phyloP scores from a whole-genome alignment of 2,888 invertebrate genomes.

The Hydrotaea diabolus region DNA sequence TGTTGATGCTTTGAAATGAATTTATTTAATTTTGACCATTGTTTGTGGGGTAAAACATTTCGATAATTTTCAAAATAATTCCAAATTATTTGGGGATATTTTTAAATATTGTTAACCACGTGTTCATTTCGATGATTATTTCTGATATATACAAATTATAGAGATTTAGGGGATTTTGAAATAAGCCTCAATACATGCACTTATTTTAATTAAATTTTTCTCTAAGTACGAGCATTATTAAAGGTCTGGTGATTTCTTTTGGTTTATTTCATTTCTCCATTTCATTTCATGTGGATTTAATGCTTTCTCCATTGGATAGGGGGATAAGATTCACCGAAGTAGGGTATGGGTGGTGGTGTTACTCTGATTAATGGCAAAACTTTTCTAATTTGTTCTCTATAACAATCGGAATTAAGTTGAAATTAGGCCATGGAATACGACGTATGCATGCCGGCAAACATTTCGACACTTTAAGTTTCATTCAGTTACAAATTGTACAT shows the following conservation, averaged over 20 bases:
- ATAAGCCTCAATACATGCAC: neutral
- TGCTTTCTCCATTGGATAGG: no score
- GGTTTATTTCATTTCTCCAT: constrained; percentile 19
- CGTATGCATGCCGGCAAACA: no score
- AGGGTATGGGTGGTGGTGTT: constrained; percentile 5
- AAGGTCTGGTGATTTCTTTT: constrained; percentile 18
- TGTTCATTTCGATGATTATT: constrained; percentile 16
- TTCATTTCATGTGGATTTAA: constrained; percentile 14
- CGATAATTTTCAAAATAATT: neutral
- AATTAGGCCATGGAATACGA: neutral
- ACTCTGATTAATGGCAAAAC: constrained; percentile 65
- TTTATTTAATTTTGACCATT: neutral
- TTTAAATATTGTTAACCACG: neutral
- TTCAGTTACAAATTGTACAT: constrained; percentile 31
- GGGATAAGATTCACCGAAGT: neutral
- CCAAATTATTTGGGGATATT: neutral
- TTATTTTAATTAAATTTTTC: constrained; percentile 31
- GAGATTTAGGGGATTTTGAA: neutral
- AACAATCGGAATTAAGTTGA: constrained; percentile 54
- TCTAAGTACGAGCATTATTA: neutral
- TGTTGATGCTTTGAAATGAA: neutral
- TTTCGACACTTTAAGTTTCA: constrained; percentile 43
- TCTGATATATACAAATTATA: neutral
- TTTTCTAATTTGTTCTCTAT: constrained; percentile 64
- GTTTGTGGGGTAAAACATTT: neutral